Evolutionary conservation across 2,888 invertebrate species (phyloP).

Genomic region (Gerris lacustris): DNA sequence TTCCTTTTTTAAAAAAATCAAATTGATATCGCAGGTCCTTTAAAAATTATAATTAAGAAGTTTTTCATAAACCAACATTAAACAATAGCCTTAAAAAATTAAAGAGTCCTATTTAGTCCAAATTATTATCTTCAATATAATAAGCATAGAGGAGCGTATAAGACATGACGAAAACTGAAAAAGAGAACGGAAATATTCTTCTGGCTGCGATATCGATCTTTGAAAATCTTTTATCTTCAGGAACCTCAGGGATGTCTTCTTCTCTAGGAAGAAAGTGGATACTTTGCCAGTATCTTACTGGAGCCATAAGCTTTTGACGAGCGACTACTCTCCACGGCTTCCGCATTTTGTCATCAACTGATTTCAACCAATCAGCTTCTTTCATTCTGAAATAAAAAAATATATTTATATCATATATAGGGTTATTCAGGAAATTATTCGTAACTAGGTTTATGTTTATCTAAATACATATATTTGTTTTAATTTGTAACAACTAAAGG

Average conservation of each 20-base stretch:
- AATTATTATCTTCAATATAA: constrained; percentile 28
- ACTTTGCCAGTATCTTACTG: constrained; percentile 24
- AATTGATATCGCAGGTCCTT: no score
- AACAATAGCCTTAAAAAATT: no score
- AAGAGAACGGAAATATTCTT: constrained; percentile 44
- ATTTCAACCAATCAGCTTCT: constrained; percentile 2
- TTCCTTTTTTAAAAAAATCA: no score
- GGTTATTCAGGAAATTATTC: no score
- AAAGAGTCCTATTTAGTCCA: not conserved
- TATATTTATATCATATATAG: no score
- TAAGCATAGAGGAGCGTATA: constrained; percentile 37
- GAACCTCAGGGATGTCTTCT: constrained; percentile 26
- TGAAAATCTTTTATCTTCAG: constrained; percentile 33
- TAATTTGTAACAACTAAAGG: no score
- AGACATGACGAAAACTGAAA: constrained; percentile 43
- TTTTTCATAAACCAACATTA: no score
- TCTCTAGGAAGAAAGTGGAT: constrained; percentile 27
- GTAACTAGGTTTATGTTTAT: no score
- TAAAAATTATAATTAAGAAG: no score
- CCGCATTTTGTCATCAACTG: not conserved
- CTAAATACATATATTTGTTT: no score
- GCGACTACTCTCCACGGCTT: not conserved
- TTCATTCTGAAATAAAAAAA: constrained; percentile 1
- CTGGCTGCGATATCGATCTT: constrained; percentile 47
- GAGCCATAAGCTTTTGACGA: constrained; percentile 14